Evolutionary conservation across 2,797 vertebrate species (phyloP), one percentile per base, ranked within the genome.

Genomic region (Anguilla anguilla): DNA sequence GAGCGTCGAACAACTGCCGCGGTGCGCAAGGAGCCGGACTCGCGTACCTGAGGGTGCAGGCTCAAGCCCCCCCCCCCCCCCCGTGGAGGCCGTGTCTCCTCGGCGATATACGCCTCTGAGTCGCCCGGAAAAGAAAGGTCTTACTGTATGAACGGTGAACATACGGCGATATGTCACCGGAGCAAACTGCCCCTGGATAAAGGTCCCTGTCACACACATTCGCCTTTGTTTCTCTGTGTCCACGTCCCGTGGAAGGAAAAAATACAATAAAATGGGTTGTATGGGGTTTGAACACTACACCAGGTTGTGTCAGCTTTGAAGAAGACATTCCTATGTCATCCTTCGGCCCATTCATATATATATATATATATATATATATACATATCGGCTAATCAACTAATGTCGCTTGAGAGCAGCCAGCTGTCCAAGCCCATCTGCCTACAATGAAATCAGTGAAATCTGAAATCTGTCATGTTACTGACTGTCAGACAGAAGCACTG

Each of bases 351-450:
- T 86, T 86, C 46, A 13, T 57, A 13, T 2, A 55, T 1, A 31
- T 31, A 31, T 31, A 31, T 31, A 31, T 31, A 31, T 31, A 31
- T 31, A 31, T 31, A 31, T 87, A 82, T 86, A 87, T 28, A 82
- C 31, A 39, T 28, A 74, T 2, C 31, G 39, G 57, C 69, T 77
- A 28, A 53, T 55, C 53, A 59, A 57, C 87, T 86, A 89, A 87
- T 88, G 86, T 87, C 46, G 85, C 86, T 91, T 79, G 85, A 88
- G 67, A 57, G 51, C 89, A 88, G 86, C 89, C 87, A 88, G 85
- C 83, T 64, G 55, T 28, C 7, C 39, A 28, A 46, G 13, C 64
- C 82, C 74, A 64, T 25, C 3, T 82, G 55, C 51, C 22, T 25
- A 83, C 64, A 83, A 17, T 87, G 46, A 85, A 84, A 87, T 87